Percentiles rank a stretch among this genome's conserved stretches.
Conservation (phyloP, 2,888 invertebrate species). For the Drosophila birchii region DNA sequence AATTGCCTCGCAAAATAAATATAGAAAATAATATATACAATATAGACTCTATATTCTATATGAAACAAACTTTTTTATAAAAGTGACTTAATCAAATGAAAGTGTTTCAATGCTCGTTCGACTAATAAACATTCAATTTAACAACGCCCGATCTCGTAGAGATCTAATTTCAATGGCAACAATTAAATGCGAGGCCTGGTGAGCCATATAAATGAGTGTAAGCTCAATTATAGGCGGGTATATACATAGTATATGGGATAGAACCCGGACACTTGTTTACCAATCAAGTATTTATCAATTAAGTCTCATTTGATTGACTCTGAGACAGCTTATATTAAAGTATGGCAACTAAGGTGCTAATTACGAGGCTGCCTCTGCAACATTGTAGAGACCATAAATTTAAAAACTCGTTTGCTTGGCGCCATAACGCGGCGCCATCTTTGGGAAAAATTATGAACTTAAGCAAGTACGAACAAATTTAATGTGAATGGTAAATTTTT, state of each 20-base stretch:
- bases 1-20: too few species aligned
- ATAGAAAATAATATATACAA: too few species aligned
- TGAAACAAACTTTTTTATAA: too few species aligned
- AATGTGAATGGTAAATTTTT: not conserved
- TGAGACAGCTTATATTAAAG: not conserved
- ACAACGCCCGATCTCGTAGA: not conserved
- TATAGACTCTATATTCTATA: too few species aligned
- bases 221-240: not conserved
- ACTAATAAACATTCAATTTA: not conserved
- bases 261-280: constrained; percentile 17
- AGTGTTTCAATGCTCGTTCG: too few species aligned
- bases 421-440: constrained; percentile 10
- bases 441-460: not conserved
- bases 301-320: not conserved
- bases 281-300: constrained; percentile 9
- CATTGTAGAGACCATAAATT: constrained; percentile 2
- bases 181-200: constrained; percentile 8
- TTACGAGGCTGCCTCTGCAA: constrained; percentile 2
- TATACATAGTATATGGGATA: not conserved
- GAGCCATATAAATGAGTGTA: constrained; percentile 10
- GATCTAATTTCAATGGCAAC: constrained; percentile 11
- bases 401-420: constrained; percentile 17
- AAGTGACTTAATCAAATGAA: not conserved
- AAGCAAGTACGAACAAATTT: not conserved
- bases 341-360: not conserved